Evolutionary conservation across 2,797 vertebrate genomes (phyloP).

Genomic region (Gephyroberyx darwinii): DNA sequence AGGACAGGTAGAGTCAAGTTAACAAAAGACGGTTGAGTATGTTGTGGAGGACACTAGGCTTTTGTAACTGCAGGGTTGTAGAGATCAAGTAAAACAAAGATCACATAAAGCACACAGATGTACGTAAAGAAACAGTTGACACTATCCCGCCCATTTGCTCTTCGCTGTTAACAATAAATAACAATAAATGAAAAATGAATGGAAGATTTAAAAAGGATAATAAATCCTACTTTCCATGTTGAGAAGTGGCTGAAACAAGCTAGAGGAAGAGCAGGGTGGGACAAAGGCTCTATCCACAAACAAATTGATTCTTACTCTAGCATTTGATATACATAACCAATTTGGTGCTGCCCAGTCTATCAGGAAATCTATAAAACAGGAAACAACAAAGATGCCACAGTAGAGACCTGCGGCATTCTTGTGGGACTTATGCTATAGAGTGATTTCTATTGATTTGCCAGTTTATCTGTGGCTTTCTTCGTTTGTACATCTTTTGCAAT

Average conservation of each 20-base stretch:
- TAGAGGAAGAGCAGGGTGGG: neutral
- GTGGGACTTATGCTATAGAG: neutral
- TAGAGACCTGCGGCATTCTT: neutral
- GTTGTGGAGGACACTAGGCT: neutral
- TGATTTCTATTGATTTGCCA: neutral
- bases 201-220: neutral
- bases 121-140: neutral
- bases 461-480: neutral
- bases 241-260: neutral
- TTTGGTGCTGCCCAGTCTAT: neutral
- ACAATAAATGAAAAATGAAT: neutral
- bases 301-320: neutral
- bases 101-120: neutral
- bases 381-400: neutral
- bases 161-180: neutral
- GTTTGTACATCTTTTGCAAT: neutral
- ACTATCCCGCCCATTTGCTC: neutral
- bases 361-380: neutral
- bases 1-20: slow-evolving; percentile 28
- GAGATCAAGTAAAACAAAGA: neutral
- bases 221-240: neutral
- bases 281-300: neutral
- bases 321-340: neutral
- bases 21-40: neutral
- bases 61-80: no score